phyloP scores from a whole-genome alignment of 2,113 vertebrate genomes.

The Atractosteus spatula region DNA sequence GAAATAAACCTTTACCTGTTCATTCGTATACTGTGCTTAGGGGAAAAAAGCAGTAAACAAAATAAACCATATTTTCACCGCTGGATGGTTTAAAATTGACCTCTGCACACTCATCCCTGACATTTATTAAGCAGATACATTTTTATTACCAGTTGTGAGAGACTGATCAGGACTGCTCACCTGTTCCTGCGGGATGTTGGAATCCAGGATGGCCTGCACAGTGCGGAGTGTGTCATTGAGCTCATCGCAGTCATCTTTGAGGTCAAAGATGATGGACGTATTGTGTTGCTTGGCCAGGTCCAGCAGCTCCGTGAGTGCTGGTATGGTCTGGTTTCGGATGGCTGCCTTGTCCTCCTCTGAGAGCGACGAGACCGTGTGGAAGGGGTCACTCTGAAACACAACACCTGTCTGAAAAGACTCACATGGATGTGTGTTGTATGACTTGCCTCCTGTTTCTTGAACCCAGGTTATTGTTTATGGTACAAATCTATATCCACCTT shows the following conservation, averaged over 20 bases:
- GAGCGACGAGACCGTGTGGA: slow-evolving; percentile 62
- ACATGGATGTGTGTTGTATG: too few species aligned
- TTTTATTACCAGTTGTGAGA: too few species aligned
- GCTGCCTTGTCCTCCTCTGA: slow-evolving; percentile 49
- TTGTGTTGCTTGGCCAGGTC: slow-evolving; percentile 59
- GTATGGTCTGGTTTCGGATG: slow-evolving; percentile 64
- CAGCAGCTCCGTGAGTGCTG: slow-evolving; percentile 62
- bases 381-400: slow-evolving; percentile 71
- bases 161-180: slow-evolving; percentile 46
- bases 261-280: slow-evolving; percentile 82
- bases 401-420: background rate
- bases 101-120: too few species aligned
- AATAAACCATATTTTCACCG: too few species aligned
- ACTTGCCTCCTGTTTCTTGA: too few species aligned
- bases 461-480: too few species aligned
- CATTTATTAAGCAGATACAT: too few species aligned
- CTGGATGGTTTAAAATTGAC: too few species aligned
- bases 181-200: slow-evolving; percentile 56
- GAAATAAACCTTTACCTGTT: too few species aligned
- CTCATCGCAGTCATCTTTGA: slow-evolving; percentile 61
- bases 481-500: too few species aligned
- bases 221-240: slow-evolving; percentile 59
- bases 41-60: too few species aligned
- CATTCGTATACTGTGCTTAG: too few species aligned
- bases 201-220: slow-evolving; percentile 55